phyloP scores from a whole-genome alignment of 2,113 vertebrate species.

The Pardalotus punctatus region DNA sequence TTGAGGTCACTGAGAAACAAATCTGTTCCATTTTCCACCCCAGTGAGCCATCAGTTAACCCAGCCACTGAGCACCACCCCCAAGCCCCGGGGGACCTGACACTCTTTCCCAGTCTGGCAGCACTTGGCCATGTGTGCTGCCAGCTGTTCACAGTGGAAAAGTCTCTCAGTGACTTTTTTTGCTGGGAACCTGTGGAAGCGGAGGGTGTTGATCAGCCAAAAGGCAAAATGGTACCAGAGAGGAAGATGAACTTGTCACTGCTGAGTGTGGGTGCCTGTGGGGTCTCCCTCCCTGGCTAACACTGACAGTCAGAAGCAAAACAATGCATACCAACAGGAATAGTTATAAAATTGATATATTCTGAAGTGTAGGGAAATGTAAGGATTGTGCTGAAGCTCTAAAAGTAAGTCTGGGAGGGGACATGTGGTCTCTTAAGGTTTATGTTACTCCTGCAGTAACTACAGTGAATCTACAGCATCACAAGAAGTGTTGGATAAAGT shows the following conservation, averaged over 20 bases:
- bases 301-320: neutral
- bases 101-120: neutral
- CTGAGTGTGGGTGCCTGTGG: rapidly evolving
- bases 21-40: neutral
- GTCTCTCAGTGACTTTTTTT: neutral
- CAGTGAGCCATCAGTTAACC: neutral
- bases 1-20: neutral
- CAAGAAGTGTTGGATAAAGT: neutral
- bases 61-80: neutral
- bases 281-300: neutral
- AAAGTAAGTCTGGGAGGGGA: neutral
- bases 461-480: neutral
- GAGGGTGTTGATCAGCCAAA: neutral
- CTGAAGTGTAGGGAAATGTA: neutral
- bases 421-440: neutral
- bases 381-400: neutral
- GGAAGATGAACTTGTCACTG: neutral
- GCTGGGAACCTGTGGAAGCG: neutral
- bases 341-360: neutral
- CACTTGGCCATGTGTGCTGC: neutral
- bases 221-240: neutral
- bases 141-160: neutral
- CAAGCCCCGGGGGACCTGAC: neutral
- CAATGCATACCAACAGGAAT: neutral
- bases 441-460: neutral